Conservation (phyloP, 2,888 invertebrate genomes). For the Brachylomia viminalis region DNA sequence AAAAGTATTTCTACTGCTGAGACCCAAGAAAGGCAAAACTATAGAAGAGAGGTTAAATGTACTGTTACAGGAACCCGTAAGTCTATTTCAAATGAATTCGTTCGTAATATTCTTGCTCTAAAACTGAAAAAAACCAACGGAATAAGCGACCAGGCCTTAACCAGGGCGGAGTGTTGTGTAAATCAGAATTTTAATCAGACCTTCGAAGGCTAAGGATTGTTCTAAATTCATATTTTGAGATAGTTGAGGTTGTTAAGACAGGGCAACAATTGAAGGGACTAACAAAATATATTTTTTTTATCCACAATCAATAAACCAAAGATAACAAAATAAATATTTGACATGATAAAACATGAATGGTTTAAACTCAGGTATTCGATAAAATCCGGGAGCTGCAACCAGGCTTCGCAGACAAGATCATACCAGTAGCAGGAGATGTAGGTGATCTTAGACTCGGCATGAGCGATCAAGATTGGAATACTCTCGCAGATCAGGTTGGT, state of each 20-base stretch:
- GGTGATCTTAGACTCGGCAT: slow-evolving; percentile 20
- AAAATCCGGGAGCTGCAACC: slow-evolving; percentile 11
- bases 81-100: neutral
- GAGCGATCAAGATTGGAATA: slow-evolving; percentile 21
- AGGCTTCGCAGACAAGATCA: slow-evolving; percentile 14
- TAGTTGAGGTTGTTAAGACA: neutral
- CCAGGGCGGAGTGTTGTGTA: neutral
- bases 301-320: neutral
- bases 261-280: neutral
- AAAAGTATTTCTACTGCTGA: slow-evolving; percentile 20
- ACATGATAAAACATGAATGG: neutral
- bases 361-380: slow-evolving; percentile 15
- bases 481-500: slow-evolving; percentile 17
- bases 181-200: neutral
- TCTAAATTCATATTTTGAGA: neutral
- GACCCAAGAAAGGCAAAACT: slow-evolving; percentile 22
- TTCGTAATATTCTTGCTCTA: neutral
- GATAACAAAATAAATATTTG: neutral
- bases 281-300: neutral
- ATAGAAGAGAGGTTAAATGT: slow-evolving; percentile 4
- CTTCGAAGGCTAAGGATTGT: neutral
- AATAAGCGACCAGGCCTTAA: neutral
- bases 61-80: slow-evolving; percentile 28
- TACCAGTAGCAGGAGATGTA: slow-evolving; percentile 14
- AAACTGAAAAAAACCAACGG: neutral